These are phyloP conservation scores for Philotrypesis tridentata DNA, from an alignment of 1,140 invertebrate species.

Conservation along the genomic window DNA sequence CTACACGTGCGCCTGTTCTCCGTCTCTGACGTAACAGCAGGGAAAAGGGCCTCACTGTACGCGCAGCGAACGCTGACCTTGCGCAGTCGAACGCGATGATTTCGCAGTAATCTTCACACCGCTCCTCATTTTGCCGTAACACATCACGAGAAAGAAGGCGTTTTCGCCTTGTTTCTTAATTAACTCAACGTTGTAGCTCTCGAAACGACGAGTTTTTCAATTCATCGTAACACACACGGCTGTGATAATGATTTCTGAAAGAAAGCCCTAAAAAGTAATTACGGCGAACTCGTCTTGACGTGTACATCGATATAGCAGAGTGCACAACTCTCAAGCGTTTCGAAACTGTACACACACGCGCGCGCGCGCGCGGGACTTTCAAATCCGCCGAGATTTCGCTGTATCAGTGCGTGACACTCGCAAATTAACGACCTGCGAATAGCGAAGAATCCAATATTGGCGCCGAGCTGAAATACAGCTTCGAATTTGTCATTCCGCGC, in stretches of 20 bases:
- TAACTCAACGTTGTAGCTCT: too few relatives aligned
- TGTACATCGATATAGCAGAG: not conserved
- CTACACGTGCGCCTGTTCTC: not conserved
- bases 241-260: too few relatives aligned
- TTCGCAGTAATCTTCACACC: not conserved
- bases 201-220: not conserved
- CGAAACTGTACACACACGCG: not conserved
- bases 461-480: not conserved
- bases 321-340: not conserved
- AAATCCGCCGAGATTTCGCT: not conserved
- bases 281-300: not conserved
- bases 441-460: not conserved
- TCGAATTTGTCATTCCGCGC: too few relatives aligned
- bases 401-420: not conserved
- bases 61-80: not conserved
- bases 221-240: too few relatives aligned
- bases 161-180: too few relatives aligned
- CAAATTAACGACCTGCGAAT: not conserved
- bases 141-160: too few relatives aligned
- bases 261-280: not conserved
- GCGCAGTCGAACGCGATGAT: not conserved
- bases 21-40: slow-evolving; percentile 15
- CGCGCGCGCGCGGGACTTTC: not conserved
- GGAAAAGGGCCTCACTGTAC: not conserved
- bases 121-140: not conserved